Base-by-base conservation (phyloP, 1,140 invertebrate species). In the Laodelphax striatellus region DNA sequence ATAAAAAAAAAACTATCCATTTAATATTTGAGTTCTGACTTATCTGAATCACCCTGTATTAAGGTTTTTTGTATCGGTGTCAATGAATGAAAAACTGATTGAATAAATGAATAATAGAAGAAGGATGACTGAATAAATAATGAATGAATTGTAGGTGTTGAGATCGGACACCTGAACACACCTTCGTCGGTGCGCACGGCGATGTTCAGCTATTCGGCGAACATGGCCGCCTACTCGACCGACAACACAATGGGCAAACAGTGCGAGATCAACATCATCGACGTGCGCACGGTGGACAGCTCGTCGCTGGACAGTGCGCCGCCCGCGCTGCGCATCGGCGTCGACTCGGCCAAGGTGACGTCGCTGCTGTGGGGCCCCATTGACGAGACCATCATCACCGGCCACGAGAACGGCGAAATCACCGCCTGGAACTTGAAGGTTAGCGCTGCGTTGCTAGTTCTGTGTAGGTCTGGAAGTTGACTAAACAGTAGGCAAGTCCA, bases 331-430 rank as follows among this genome's bases (percentile, higher is more conserved):
- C 14, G 21, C 11, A 57, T 61, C 42, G 42, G 46, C 50, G 65
- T 66, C n/a, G 43, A 46, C 21, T 43, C 21, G 21, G 55, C 85
- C 0, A 95, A 96, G 74, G 90, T 97, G 6, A 94, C 94, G 6
- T 87, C 93, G 0, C 82, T 95, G 73, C 73, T 94, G 10, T 98
- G 94, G 95, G 94, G 94, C 46, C 83, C 85, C 28, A 75, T 94
- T 19, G 95, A 98, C 75, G 88, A 97, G 71, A 87, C 82, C 22
- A 82, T 98, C 16, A 86, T 98, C 31, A 94, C 92, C 57, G 95
- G 94, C 0, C 93, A 97, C 75, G 94, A 97, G 75, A 88, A 90
- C 76, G 95, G 96, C 31, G 87, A 91, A 67, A 79, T 98, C 57
- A 83, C 80, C 46, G 85, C 91, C 66, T 98, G 92, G 92, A 94